Base-by-base conservation (phyloP, 2,797 vertebrate genomes). In the Podargus strigoides region DNA sequence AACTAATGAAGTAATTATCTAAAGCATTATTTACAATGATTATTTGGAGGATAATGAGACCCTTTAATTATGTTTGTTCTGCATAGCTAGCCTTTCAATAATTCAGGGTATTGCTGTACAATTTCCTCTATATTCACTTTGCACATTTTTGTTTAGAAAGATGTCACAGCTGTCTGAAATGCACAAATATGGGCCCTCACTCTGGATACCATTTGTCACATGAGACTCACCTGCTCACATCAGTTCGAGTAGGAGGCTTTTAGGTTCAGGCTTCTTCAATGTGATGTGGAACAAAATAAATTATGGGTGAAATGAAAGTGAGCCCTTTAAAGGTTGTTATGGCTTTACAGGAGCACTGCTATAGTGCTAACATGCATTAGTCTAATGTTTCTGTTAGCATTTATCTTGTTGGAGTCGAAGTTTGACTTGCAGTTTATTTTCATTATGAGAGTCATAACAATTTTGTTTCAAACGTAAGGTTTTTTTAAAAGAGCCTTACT, bases 1-100 rank as follows among this genome's bases (percentile, higher is more conserved):
- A 94, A 78, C 85, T 94, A 95, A 95, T 94, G 89, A 95, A 96
- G 95, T 97, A 95, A 97, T 97, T 96, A 96, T 96, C 94, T 81
- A 94, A 93, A 96, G 92, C 89, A 94, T 94, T 97, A 94, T 96
- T 96, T 96, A 96, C 94, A 88, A 36, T 91, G 76, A 88, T 95
- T 93, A 95, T 94, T 97, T 95, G 79, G 92, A 91, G 93, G 92
- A 96, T 96, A 96, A 96, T 96, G 85, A 97, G 92, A 95, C 91
- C 87, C 95, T 96, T 96, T 97, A 95, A 94, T 96, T 93, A 64
- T 94, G 94, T 89, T 96, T 96, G 92, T 96, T 96, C 94, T 95
- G 95, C 91, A 50, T 16, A 95, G 89, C 94, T 94, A 52, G 85
- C 94, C 91, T 76, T 94, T 95, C 95, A 96, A 94, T 97, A 96